phyloP scores from a whole-genome alignment of 2,888 invertebrate species.

The Rhagonycha fulva region DNA sequence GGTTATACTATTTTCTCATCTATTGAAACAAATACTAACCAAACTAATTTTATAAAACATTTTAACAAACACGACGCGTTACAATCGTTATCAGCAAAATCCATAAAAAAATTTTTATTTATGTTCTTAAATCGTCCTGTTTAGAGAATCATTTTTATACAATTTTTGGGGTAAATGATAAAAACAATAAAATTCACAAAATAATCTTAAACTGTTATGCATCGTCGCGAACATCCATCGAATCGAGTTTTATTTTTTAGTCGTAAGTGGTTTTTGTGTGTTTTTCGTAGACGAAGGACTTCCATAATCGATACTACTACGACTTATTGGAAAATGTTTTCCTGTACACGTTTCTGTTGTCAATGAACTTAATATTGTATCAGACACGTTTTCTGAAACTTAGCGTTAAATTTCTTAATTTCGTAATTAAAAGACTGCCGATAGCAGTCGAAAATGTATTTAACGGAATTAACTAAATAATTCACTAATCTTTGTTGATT shows the following conservation, averaged over 20 bases:
- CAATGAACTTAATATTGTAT: constrained; percentile 30
- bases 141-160: neutral
- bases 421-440: constrained; percentile 18
- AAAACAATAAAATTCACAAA: constrained; percentile 1
- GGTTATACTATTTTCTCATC: neutral
- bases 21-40: no score
- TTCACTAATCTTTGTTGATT: neutral
- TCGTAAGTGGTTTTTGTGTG: constrained; percentile 39
- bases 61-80: neutral
- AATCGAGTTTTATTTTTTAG: constrained; percentile 27
- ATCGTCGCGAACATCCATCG: constrained; percentile 18
- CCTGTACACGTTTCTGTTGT: constrained; percentile 34
- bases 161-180: neutral
- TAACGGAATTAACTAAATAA: neutral
- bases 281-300: constrained; percentile 34
- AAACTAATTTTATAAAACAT: neutral
- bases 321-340: constrained; percentile 38
- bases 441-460: constrained; percentile 5
- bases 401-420: constrained; percentile 23
- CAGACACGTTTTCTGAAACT: constrained; percentile 24
- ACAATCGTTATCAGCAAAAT: neutral
- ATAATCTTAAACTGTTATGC: constrained; percentile 28
- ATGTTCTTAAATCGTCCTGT: neutral
- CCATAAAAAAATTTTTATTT: neutral
- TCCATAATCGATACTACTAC: constrained; percentile 42